phyloP scores from a whole-genome alignment of 2,888 invertebrate genomes.

The Entomobrya proxima region DNA sequence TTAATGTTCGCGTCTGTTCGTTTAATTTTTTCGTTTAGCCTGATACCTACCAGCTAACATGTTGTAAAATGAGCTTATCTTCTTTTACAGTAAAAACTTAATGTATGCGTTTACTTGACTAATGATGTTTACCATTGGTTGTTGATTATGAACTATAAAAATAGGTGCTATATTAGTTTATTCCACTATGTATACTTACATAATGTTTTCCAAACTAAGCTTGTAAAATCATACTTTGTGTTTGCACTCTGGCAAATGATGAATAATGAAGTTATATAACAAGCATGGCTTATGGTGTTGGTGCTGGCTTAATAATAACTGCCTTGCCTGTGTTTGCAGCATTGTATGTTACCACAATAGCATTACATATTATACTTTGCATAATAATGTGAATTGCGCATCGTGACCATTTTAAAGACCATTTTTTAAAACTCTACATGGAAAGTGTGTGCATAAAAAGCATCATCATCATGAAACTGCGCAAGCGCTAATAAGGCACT shows the following conservation, averaged over 20 bases:
- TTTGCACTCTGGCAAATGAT: not conserved
- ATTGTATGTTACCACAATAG: not conserved
- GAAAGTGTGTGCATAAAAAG: conserved; percentile 24
- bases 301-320: not conserved
- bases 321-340: not conserved
- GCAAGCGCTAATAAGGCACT: not conserved
- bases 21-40: too few relatives aligned
- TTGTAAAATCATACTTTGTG: not conserved
- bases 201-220: not conserved
- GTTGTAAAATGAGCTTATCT: too few relatives aligned
- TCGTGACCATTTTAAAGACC: conserved; percentile 16
- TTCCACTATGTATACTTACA: not conserved
- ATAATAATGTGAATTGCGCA: not conserved
- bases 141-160: not conserved
- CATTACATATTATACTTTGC: not conserved
- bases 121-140: not conserved
- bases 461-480: not conserved
- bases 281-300: not conserved
- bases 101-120: too few relatives aligned
- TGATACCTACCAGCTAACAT: too few relatives aligned
- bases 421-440: not conserved
- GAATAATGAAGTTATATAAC: not conserved
- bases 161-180: not conserved
- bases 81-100: too few relatives aligned
- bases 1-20: too few relatives aligned